Base-by-base conservation (phyloP, 92 coral and sea anemone species). In the Porites lobata region DNA sequence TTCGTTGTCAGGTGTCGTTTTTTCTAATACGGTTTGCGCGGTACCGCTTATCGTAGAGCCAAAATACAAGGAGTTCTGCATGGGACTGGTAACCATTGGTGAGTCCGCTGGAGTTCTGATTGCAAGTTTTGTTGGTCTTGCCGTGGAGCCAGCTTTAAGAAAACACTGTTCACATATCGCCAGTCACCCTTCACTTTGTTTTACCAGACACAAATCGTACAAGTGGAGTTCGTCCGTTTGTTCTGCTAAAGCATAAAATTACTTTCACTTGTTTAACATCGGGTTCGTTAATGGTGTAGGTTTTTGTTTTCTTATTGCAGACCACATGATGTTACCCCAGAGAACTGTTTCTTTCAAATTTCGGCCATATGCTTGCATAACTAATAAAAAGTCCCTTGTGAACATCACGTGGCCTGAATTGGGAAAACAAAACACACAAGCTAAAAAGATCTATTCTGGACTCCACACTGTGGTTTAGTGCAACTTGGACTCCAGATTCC, bases 131-230 rank as follows among this genome's bases (percentile, higher is more conserved):
- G 75, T 72, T 15, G 98, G 98, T 26, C 76, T 95, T 43, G 85
- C 89, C 71, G 83, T 95, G 10, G 98, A 95, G 72, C 98, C 98
- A 8, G 83, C 92, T 5, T 59, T 95, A 66, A 84, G 98, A 72
- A 82, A 76, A 11, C 98, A 94, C 64, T 95, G 98, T 75, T 53
- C 57, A 21, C 19, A 50, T 11, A 50, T 84, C 20, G 59, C 7
- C 17, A 51, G 22, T 13, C 80, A 82, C 22, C 56, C 58, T n/a
- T 47, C 86, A 10, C 76, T 90, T 21, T 95, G 98, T 72, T 93
- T 85, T 74, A 95, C 98, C 13, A 78, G 98, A 63, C 93, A 77
- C 10, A 84, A 84, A 10, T 75, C 69, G n/a, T 80, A 85, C 50
- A 65, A 59, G 50, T 95, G 98, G 98, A 86, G 78, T 65, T 72